Percentiles rank a stretch among this genome's conserved stretches.
Evolutionary conservation across 2,113 vertebrate genomes (phyloP).

Genomic region (Colinus virginianus): DNA sequence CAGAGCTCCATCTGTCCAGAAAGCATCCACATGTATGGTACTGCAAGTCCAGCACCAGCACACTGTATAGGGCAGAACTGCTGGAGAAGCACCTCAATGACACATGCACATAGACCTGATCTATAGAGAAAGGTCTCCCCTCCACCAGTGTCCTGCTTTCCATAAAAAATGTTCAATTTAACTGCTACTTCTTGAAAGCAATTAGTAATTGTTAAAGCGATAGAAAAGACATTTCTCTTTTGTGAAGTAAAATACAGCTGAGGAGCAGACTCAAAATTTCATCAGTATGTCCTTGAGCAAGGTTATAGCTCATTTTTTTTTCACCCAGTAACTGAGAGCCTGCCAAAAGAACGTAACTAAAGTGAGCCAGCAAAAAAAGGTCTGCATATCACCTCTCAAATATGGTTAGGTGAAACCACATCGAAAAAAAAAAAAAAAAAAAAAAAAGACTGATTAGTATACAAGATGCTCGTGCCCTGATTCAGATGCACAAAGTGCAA

Average conservation of each 20-base stretch:
- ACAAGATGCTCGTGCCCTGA: background rate
- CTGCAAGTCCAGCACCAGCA: background rate
- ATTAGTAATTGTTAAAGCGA: background rate
- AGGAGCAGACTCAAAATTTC: background rate
- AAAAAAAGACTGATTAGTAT: rapidly evolving
- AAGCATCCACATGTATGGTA: background rate
- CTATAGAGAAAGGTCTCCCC: background rate
- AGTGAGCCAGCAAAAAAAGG: background rate
- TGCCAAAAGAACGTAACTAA: background rate
- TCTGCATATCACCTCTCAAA: background rate
- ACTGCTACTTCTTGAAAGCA: background rate
- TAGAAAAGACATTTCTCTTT: background rate
- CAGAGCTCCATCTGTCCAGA: slow-evolving; percentile 23
- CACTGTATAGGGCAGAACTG: background rate
- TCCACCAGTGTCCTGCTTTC: background rate
- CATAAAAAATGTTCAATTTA: background rate
- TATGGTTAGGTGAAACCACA: background rate
- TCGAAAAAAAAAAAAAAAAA: background rate
- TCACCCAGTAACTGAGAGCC: background rate
- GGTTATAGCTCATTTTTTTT: background rate
- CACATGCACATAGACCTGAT: background rate
- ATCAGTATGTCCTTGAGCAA: background rate
- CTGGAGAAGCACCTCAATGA: background rate
- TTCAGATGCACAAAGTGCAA: background rate
- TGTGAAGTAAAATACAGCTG: background rate